Conservation (phyloP, 2,113 vertebrate species). For the Odocoileus virginianus region DNA sequence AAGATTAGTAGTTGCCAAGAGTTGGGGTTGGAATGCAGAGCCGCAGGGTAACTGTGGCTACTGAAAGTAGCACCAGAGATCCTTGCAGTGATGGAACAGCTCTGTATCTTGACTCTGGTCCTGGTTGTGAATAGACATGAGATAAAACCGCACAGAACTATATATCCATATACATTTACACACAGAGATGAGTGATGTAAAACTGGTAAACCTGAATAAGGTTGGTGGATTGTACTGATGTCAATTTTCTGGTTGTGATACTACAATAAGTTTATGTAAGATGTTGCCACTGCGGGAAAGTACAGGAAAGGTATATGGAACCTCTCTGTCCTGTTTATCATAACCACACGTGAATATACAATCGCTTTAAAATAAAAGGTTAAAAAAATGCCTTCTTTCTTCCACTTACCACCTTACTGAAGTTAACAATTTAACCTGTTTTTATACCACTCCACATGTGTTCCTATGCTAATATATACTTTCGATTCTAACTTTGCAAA, state of each 20-base stretch:
- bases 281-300: background rate
- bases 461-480: background rate
- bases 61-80: background rate
- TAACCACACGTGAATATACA: background rate
- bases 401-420: background rate
- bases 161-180: background rate
- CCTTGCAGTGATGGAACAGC: background rate
- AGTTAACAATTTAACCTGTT: background rate
- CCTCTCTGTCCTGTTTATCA: background rate
- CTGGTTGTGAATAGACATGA: background rate
- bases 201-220: background rate
- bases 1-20: background rate
- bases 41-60: background rate
- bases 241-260: background rate
- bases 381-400: background rate
- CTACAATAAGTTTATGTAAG: background rate
- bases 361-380: background rate
- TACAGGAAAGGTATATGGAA: background rate
- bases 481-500: background rate
- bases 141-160: background rate
- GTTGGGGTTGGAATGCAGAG: background rate
- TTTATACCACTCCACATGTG: background rate
- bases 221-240: background rate
- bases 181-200: background rate
- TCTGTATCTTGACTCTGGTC: background rate